Conservation (phyloP, 1,140 invertebrate genomes). For the Amphibalanus amphitrite region DNA sequence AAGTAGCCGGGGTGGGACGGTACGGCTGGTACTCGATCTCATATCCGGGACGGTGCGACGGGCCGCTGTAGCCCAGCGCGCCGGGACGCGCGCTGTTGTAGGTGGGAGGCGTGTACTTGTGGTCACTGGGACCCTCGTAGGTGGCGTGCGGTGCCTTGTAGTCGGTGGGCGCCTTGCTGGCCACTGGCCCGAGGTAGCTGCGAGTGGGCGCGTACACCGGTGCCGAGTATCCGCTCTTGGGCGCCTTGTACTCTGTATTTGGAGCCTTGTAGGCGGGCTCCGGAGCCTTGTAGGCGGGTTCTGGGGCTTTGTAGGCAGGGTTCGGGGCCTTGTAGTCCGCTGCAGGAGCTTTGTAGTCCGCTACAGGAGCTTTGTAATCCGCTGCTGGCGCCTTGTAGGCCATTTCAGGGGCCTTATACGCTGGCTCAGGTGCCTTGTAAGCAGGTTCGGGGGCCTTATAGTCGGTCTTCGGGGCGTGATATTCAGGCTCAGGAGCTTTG, state of each 20-base stretch:
- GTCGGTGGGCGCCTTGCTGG: neutral
- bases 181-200: neutral
- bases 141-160: neutral
- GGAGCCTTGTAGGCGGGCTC: constrained; percentile 8
- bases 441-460: neutral
- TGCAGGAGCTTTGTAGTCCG: constrained; percentile 10
- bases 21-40: constrained; percentile 11
- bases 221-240: constrained; percentile 1
- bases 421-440: constrained; percentile 3
- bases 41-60: neutral
- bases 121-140: neutral
- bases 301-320: neutral
- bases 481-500: constrained; percentile 4
- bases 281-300: constrained; percentile 5
- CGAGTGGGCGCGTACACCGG: neutral
- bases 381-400: constrained; percentile 9
- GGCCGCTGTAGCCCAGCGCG: neutral
- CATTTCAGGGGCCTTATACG: constrained; percentile 10
- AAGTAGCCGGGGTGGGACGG: neutral
- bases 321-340: constrained; percentile 9
- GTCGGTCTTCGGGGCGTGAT: constrained; percentile 5
- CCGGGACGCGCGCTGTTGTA: neutral
- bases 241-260: constrained; percentile 3
- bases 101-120: neutral
- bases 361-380: constrained; percentile 9